These are phyloP conservation scores for Neoniphon sammara DNA, from an alignment of 2,797 vertebrate species.

Conservation along the genomic window DNA sequence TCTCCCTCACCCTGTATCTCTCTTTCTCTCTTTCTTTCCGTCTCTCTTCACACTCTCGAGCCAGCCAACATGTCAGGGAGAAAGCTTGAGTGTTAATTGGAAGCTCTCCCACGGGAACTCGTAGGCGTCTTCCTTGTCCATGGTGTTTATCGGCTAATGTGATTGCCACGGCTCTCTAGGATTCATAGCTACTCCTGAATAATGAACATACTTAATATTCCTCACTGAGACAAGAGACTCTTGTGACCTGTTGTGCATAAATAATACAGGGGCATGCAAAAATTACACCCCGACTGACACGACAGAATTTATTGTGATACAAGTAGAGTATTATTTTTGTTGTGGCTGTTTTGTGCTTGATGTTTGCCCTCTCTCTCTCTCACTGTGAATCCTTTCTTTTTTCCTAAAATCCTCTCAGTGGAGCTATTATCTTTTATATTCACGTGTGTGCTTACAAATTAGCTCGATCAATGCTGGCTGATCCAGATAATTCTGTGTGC, in stretches of 20 bases:
- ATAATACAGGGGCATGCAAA: constrained; percentile 37
- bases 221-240: constrained; percentile 40
- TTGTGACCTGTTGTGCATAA: constrained; percentile 57
- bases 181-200: constrained; percentile 63
- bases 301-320: constrained; percentile 40
- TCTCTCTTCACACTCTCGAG: constrained; percentile 43
- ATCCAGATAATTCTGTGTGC: constrained; percentile 3
- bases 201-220: constrained; percentile 71
- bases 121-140: constrained; percentile 68
- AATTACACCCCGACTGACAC: constrained; percentile 28
- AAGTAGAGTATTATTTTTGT: constrained; percentile 9
- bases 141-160: constrained; percentile 69
- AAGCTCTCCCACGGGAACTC: constrained; percentile 67
- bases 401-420: constrained; percentile 1
- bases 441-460: neutral
- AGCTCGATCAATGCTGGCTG: neutral
- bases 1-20: neutral
- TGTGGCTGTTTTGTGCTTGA: constrained; percentile 11
- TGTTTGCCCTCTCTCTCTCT: neutral
- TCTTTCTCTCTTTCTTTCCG: constrained; percentile 11
- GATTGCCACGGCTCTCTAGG: constrained; percentile 66
- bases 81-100: constrained; percentile 76
- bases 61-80: constrained; percentile 54
- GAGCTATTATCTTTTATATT: neutral
- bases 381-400: constrained; percentile 19